Percentiles rank a stretch among this genome's conserved stretches.
These are phyloP conservation scores for Dasyurus viverrinus DNA, from an alignment of 2,113 vertebrate genomes.

Conservation along the genomic window DNA sequence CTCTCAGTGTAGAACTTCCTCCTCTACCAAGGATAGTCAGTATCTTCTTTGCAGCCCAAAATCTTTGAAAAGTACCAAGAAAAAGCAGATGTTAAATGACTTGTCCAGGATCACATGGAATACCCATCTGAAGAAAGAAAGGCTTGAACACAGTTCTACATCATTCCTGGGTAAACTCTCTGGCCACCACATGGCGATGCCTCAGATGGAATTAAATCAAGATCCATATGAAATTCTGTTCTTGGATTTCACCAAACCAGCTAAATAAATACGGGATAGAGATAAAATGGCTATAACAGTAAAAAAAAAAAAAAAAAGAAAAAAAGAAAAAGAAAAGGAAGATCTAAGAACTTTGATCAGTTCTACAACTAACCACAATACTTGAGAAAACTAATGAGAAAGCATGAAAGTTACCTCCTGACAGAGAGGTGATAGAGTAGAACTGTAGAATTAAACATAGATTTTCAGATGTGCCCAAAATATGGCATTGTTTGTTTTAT, in stretches of 20 bases:
- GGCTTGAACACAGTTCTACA: neutral
- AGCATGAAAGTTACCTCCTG: neutral
- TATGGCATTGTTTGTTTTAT: neutral
- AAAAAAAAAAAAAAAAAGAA: neutral
- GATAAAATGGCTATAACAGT: neutral
- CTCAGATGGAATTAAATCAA: neutral
- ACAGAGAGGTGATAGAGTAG: neutral
- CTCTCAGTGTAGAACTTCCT: neutral
- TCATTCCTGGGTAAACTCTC: neutral
- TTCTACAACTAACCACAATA: neutral
- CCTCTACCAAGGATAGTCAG: neutral
- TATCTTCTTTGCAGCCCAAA: neutral
- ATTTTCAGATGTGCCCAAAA: neutral
- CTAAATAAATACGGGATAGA: neutral
- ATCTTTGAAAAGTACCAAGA: neutral
- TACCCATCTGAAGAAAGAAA: neutral
- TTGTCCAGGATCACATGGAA: neutral
- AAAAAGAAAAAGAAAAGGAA: neutral
- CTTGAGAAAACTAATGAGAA: neutral
- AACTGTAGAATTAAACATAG: neutral
- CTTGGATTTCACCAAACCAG: neutral
- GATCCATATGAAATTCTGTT: neutral
- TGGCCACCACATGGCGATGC: neutral
- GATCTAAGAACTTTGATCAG: neutral
- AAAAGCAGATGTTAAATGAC: neutral